Base-by-base conservation (phyloP, 2,888 invertebrate species). In the Drosophila percnosoma region DNA sequence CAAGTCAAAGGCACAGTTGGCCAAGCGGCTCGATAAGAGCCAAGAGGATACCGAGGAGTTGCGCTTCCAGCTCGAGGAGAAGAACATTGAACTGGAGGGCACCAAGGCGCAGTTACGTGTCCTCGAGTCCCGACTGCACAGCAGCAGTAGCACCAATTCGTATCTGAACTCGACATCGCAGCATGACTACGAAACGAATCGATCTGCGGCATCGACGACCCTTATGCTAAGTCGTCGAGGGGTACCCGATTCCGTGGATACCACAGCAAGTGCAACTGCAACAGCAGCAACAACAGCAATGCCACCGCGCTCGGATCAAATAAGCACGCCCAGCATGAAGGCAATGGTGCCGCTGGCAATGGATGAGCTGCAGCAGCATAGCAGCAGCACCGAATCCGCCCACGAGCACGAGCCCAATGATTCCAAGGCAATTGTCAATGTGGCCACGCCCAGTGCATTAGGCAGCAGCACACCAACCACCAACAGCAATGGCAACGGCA, bases 41-140 rank as follows among this genome's bases (percentile, higher is more conserved):
- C 95, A 95, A 87, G 97, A 97, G 85, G 95, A 96, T 90, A 96
- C 96, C 80, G 97, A 97, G 80, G 97, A 97, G 93, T 95, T 97
- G 90, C 95, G 95, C 91, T 97, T 97, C 93, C 83, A 97, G 97
- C 93, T 97, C 85, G 97, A 97, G 92, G 97, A 97, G 92, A 96
- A 96, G 91, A 96, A 95, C 89, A 97, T 97, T 85, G 97, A 97
- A 92, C 90, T 97, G 86, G 97, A 97, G 92, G 97, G 97, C n/a
- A 96, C 97, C 21, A 94, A 95, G 75, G 97, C 97, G 1, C 95
- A 95, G 68, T 94, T 97, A 67, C 95, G 97, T n/a, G 95, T 96
- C 76, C 93, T 97, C 75, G 97, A 97, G 90, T 95, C 90, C 45
- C 92, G 92, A 59, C 81, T 91, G 40, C 90, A 90, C 60, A 83